Evolutionary conservation across 2,888 invertebrate genomes (phyloP).

Genomic region (Tinea semifulvella): DNA sequence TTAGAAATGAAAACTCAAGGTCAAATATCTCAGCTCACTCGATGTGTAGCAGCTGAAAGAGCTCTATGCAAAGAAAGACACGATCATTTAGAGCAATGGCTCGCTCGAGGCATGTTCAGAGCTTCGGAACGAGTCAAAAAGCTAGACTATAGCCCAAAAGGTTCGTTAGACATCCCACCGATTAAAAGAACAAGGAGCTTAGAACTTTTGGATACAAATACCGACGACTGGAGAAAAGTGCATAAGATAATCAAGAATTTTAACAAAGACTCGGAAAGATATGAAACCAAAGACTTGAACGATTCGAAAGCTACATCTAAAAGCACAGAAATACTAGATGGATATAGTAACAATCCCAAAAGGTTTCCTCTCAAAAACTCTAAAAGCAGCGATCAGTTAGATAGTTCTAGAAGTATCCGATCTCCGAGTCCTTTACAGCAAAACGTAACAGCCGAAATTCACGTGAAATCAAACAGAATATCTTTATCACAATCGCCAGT

Average conservation of each 20-base stretch:
- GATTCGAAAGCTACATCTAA: slow-evolving; percentile 49
- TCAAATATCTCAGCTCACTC: slow-evolving; percentile 74
- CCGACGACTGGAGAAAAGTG: slow-evolving; percentile 53
- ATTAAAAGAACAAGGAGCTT: slow-evolving; percentile 76
- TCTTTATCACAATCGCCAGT: slow-evolving; percentile 50
- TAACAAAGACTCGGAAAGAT: slow-evolving; percentile 44
- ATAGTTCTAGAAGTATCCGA: slow-evolving; percentile 31
- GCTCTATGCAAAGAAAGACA: slow-evolving; percentile 71
- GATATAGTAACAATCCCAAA: slow-evolving; percentile 40
- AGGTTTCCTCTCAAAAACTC: slow-evolving; percentile 43
- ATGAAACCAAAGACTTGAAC: slow-evolving; percentile 50
- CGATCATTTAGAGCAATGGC: slow-evolving; percentile 74
- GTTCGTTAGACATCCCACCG: slow-evolving; percentile 63
- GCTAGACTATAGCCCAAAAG: slow-evolving; percentile 58
- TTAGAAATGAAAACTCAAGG: slow-evolving; percentile 78
- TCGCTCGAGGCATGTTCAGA: slow-evolving; percentile 70
- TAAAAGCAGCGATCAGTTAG: slow-evolving; percentile 51
- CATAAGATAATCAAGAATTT: slow-evolving; percentile 44
- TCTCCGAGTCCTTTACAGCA: slow-evolving; percentile 31
- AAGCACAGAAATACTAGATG: slow-evolving; percentile 59
- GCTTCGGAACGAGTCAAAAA: slow-evolving; percentile 59
- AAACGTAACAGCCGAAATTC: slow-evolving; percentile 57
- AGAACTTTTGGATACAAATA: slow-evolving; percentile 69
- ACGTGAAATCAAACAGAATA: slow-evolving; percentile 48
- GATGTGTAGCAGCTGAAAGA: slow-evolving; percentile 71